These are phyloP conservation scores for Apostichopus parvimensis DNA, from an alignment of 35 echinoderm and acorn worm genomes.

Conservation along the genomic window DNA sequence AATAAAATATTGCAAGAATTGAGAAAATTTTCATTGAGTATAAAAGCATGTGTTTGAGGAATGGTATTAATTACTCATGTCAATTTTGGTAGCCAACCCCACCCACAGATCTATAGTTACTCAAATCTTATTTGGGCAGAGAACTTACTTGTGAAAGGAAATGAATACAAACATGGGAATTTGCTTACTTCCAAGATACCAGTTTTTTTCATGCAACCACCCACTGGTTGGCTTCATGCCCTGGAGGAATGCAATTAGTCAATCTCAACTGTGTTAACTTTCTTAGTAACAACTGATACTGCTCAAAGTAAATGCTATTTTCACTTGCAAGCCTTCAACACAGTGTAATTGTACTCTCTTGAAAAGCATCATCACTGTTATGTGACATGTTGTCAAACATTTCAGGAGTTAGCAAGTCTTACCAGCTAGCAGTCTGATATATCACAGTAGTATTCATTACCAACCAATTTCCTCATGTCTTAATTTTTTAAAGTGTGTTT, in stretches of 20 bases:
- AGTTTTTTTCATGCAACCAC: neutral
- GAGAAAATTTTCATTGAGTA: too few relatives aligned
- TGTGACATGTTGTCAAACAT: constrained; percentile 28
- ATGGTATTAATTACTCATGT: constrained; percentile 4
- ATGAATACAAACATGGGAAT: neutral
- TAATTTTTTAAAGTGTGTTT: too few relatives aligned
- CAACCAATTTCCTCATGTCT: too few relatives aligned
- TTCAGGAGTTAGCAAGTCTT: neutral
- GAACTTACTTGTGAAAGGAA: neutral
- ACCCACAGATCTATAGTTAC: neutral
- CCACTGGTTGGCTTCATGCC: constrained; percentile 22
- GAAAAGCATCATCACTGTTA: neutral
- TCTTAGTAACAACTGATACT: neutral
- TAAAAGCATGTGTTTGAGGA: neutral
- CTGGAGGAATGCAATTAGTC: constrained; percentile 33
- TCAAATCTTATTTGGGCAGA: neutral
- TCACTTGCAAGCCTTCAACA: neutral
- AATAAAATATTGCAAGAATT: too few relatives aligned
- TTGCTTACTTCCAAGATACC: neutral
- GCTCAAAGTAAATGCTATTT: neutral
- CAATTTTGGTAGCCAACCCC: neutral
- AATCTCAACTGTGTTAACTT: neutral
- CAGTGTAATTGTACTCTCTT: neutral
- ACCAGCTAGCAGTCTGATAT: neutral
- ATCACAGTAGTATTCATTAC: neutral